phyloP scores from a whole-genome alignment of 2,797 vertebrate genomes.

The Benthosema pterotum region DNA sequence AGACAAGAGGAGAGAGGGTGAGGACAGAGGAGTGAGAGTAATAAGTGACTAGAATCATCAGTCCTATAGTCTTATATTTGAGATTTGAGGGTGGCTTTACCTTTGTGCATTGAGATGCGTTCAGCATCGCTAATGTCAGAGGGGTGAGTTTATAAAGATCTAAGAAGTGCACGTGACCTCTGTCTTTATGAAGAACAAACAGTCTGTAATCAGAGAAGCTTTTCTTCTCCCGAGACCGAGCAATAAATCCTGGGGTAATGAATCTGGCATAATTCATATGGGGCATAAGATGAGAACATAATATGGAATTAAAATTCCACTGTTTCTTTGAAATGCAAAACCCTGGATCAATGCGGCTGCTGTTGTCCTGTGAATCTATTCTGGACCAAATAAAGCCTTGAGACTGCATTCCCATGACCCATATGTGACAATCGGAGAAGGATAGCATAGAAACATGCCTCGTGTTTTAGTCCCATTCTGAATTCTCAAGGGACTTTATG shows the following conservation, averaged over 20 bases:
- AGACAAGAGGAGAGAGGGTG: neutral
- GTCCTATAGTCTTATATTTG: too few relatives aligned
- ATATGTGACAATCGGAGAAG: too few relatives aligned
- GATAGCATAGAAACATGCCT: too few relatives aligned
- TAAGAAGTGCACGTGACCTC: constrained; percentile 52
- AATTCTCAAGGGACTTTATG: constrained; percentile 1
- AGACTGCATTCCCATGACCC: too few relatives aligned
- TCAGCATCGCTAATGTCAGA: constrained; percentile 45
- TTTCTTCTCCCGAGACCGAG: constrained; percentile 28
- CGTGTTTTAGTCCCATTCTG: constrained; percentile 14
- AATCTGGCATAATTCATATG: constrained; percentile 38
- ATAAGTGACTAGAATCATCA: too few relatives aligned
- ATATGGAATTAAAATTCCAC: constrained; percentile 47
- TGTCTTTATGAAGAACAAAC: constrained; percentile 46
- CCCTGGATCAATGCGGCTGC: constrained; percentile 46
- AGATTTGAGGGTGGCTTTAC: too few relatives aligned
- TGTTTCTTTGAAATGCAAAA: constrained; percentile 69
- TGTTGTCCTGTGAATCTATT: neutral
- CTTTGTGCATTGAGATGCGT: too few relatives aligned
- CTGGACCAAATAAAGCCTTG: too few relatives aligned
- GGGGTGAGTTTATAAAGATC: constrained; percentile 53
- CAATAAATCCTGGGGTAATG: constrained; percentile 32
- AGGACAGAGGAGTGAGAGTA: neutral
- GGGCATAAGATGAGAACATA: constrained; percentile 34
- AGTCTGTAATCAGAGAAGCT: constrained; percentile 53